These are phyloP conservation scores for Phocoena sinus DNA, from an alignment of 2,113 vertebrate species.

Conservation along the genomic window DNA sequence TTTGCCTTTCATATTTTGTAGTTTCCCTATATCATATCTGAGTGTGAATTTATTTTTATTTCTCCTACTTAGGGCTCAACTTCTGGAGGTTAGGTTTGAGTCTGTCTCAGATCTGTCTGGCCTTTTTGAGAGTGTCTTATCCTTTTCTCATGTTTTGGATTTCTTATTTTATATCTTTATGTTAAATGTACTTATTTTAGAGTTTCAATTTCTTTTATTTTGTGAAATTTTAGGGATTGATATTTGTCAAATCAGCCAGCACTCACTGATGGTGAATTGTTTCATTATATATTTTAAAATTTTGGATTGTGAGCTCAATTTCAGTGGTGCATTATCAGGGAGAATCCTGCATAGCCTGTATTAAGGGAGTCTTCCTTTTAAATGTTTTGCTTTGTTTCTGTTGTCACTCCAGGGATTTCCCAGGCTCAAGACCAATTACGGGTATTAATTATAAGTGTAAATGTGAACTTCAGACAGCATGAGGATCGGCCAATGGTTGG, in stretches of 20 bases:
- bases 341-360: background rate
- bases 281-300: background rate
- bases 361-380: background rate
- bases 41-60: conserved; percentile 1
- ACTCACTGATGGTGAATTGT: background rate
- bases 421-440: background rate
- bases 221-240: background rate
- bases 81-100: background rate
- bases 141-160: background rate
- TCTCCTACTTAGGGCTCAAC: background rate
- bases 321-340: background rate
- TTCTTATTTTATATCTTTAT: background rate
- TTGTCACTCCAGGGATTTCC: background rate
- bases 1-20: background rate
- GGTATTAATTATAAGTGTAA: background rate
- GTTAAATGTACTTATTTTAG: background rate
- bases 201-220: background rate
- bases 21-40: background rate
- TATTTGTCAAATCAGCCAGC: background rate
- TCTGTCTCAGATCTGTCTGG: background rate
- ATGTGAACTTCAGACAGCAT: background rate
- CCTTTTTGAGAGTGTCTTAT: background rate
- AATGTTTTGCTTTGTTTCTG: background rate
- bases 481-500: background rate
- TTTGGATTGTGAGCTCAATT: background rate